Evolutionary conservation across 2,113 vertebrate genomes (phyloP).

Genomic region (Loxodonta africana): DNA sequence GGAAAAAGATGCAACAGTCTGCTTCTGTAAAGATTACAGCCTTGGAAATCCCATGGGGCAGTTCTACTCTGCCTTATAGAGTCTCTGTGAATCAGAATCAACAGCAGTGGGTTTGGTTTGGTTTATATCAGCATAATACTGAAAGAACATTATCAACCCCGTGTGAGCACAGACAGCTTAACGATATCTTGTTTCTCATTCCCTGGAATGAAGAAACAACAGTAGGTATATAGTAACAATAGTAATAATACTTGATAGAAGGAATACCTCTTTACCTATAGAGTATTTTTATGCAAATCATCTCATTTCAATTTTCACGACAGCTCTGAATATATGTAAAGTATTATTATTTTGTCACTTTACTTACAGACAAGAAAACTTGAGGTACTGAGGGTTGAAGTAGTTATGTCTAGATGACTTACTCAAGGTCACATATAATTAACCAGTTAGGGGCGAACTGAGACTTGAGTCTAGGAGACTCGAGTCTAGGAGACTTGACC

Average conservation of each 20-base stretch:
- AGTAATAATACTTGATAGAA: neutral
- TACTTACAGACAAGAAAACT: neutral
- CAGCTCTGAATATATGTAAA: neutral
- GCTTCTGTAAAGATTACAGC: neutral
- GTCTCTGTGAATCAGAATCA: neutral
- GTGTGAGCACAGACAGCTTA: neutral
- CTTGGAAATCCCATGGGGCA: neutral
- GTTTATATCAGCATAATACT: neutral
- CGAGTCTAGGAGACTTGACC: neutral
- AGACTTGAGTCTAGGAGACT: neutral
- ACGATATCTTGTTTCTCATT: neutral
- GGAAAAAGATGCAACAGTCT: neutral
- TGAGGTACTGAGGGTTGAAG: neutral
- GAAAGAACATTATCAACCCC: neutral
- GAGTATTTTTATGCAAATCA: neutral
- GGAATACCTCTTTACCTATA: neutral
- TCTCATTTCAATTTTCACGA: slow-evolving; percentile 13
- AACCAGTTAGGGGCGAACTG: neutral
- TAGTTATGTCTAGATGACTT: slow-evolving; percentile 33
- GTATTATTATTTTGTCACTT: neutral
- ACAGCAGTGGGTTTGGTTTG: neutral
- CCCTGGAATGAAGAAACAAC: neutral
- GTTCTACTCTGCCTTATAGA: neutral
- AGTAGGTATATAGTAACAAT: slow-evolving; percentile 13
- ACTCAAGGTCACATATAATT: neutral